phyloP scores from a whole-genome alignment of 2,888 invertebrate genomes.

The Lepidocyrtinus sp. region DNA sequence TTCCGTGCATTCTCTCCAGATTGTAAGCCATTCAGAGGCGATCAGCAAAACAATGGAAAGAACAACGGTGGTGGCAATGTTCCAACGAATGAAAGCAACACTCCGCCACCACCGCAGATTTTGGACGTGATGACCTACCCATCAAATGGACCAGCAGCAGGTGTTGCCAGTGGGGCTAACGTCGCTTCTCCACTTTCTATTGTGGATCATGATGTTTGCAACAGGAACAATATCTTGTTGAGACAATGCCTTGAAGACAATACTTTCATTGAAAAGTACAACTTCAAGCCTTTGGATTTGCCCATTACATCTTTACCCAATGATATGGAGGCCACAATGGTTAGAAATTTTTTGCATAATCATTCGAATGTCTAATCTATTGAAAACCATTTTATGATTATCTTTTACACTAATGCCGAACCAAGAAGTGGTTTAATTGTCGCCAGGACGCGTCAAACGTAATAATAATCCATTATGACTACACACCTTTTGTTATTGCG shows the following conservation, averaged over 20 bases:
- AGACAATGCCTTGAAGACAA: conserved; percentile 88
- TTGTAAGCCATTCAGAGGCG: conserved; percentile 33
- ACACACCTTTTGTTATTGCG: neutral
- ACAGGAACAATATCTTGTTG: conserved; percentile 76
- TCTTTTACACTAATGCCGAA: neutral
- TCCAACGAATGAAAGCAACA: conserved; percentile 17
- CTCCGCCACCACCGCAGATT: conserved; percentile 24
- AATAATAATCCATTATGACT: neutral
- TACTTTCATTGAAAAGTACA: conserved; percentile 87
- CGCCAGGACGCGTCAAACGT: neutral
- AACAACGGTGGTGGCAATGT: conserved; percentile 19
- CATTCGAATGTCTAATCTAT: neutral
- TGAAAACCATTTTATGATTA: neutral
- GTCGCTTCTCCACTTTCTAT: conserved; percentile 42
- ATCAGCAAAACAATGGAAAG: conserved; percentile 23
- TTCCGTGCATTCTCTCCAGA: conserved; percentile 65
- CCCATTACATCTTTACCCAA: conserved; percentile 58
- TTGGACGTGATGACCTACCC: conserved; percentile 4
- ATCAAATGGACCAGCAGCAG: neutral
- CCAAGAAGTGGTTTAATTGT: neutral
- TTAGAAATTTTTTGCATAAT: conserved; percentile 15
- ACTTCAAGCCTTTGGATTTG: conserved; percentile 84
- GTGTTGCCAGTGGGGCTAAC: neutral
- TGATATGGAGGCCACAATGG: conserved; percentile 53
- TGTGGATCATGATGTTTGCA: conserved; percentile 10